phyloP scores from a whole-genome alignment of 2,888 invertebrate species.

The Tiliacea aurago region DNA sequence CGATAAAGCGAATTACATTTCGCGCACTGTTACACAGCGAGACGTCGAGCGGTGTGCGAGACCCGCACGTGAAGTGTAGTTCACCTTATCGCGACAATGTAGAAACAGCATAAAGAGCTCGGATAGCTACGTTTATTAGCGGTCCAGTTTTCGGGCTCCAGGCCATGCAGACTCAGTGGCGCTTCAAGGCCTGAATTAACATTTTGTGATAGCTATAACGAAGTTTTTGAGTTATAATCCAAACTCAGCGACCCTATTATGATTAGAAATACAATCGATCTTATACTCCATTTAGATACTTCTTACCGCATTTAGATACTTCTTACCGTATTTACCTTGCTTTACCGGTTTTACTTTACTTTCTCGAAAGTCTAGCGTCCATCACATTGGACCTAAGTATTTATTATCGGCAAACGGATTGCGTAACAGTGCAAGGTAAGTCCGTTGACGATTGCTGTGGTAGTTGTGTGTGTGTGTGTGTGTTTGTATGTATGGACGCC shows the following conservation, averaged over 20 bases:
- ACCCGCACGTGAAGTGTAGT: no score
- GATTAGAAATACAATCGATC: background rate
- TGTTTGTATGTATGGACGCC: no score
- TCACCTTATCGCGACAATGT: no score
- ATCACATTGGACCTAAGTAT: background rate
- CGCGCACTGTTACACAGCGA: no score
- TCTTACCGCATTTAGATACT: no score
- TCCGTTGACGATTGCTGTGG: background rate
- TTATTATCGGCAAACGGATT: background rate
- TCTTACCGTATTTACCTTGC: background rate
- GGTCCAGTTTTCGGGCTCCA: background rate
- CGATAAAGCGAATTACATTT: no score
- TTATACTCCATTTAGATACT: background rate
- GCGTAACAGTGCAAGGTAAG: background rate
- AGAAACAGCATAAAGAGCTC: background rate
- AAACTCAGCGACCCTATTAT: background rate
- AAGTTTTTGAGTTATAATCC: background rate
- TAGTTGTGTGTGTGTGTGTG: no score
- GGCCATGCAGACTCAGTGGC: background rate
- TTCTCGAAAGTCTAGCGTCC: background rate
- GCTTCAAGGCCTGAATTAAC: background rate
- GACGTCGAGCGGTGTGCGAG: no score
- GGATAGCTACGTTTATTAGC: background rate
- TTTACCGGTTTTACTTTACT: slow-evolving; percentile 6
- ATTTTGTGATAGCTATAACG: background rate